These are phyloP conservation scores for Galago senegalensis DNA, from an alignment of 2,797 vertebrate genomes.

Conservation along the genomic window DNA sequence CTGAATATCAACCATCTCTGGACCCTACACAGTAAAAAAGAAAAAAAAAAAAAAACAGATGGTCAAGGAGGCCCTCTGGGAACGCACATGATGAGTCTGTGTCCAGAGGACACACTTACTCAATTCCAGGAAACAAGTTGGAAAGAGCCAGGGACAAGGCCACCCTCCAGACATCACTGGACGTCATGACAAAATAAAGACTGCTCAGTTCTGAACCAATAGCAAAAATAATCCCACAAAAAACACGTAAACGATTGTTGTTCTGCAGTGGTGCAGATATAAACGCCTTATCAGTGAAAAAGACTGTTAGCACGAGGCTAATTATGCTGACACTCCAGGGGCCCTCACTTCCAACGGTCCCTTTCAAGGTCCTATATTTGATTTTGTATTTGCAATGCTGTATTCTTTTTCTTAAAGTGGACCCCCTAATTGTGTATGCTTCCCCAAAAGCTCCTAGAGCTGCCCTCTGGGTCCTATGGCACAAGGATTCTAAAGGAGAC, in stretches of 20 bases:
- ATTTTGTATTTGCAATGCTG: not conserved
- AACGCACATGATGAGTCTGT: not conserved
- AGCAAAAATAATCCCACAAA: not conserved
- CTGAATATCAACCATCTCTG: constrained; percentile 73
- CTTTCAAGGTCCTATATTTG: not conserved
- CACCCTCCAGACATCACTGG: not conserved
- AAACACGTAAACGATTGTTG: not conserved
- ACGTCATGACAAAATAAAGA: constrained; percentile 18
- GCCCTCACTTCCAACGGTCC: not conserved
- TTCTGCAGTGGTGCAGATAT: not conserved
- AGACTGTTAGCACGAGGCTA: not conserved
- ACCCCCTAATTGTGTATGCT: not conserved
- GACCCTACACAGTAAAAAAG: constrained; percentile 9
- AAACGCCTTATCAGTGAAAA: constrained; percentile 20
- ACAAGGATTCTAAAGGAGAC: constrained; percentile 40
- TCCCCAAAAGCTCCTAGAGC: not conserved
- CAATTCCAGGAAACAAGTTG: not conserved
- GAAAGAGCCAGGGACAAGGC: not conserved
- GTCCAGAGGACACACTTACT: not conserved
- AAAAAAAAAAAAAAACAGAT: not conserved
- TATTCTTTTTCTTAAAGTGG: not conserved
- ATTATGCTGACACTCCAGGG: not conserved
- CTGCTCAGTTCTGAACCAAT: not conserved
- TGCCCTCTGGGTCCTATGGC: not conserved
- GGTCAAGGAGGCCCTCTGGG: not conserved